Evolutionary conservation across 2,113 vertebrate species (phyloP), one percentile per base, ranked within the genome.

Genomic region (Cyanoramphus novaezelandiae): DNA sequence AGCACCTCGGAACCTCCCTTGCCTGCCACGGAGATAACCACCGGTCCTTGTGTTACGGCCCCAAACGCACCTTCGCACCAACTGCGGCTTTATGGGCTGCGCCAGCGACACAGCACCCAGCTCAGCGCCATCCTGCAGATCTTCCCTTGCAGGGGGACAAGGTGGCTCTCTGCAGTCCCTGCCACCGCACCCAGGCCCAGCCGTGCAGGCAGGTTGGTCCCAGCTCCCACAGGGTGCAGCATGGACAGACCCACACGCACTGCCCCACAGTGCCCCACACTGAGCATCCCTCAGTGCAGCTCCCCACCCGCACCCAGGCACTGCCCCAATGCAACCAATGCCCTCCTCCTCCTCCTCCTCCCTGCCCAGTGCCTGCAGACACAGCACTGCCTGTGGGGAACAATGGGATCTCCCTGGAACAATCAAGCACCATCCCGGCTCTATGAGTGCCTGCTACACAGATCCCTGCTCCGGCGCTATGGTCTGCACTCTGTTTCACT

Each of bases 361-460:
- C 55, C 53, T 55, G 23, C 43, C 11, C 4, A 3, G 17, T 25
- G 46, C 35, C 65, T 27, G 17, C 74, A 72, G 64, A 44, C 72
- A 41, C 11, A 31, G 68, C 24, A 2, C 13, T 55, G 78, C 65
- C 74, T 76, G 3, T 4, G 21, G 46, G 89, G 81, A 29, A 44
- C 80, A 70, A 82, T 3, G 60, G 82, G 92, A 59, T 1, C 2
- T 57, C 4, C 13, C 21, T 50, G 76, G 78, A 95, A 93, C 59
- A 83, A 68, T 75, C 92, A 82, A 76, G 85, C 97, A 90, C 84
- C 13, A 31, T 72, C 81, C 83, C 2, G 39, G 89, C 82, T 31
- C 57, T 47, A 25, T 2, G 16, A 49, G 80, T n/a, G 74, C 70
- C 92, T 89, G 91, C 81, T 46, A 41, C 88, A 85, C 93, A 97